A percentile compares a stretch with the other conserved stretches of the same genome.
Evolutionary conservation across 2,113 vertebrate species (phyloP).

Genomic region (Chitala chitala): DNA sequence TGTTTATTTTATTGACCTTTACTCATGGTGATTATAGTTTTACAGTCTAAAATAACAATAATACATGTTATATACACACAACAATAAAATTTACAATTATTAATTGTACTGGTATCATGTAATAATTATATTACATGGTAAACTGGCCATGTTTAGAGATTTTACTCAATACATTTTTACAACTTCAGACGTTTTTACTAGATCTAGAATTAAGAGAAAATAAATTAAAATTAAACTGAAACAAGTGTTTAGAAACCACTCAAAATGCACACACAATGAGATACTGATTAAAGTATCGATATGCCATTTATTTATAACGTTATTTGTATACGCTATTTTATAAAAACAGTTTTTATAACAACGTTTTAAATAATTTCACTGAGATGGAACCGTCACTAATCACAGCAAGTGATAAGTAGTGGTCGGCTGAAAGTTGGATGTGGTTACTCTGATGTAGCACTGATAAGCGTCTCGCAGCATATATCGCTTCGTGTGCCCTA

Average conservation of each 20-base stretch:
- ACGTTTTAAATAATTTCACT: background rate
- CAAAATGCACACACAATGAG: background rate
- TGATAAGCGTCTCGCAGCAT: background rate
- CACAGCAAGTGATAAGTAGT: background rate
- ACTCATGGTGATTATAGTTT: constrained; percentile 2
- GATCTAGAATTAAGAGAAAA: no score
- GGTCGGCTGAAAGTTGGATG: background rate
- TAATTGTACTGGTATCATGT: no score
- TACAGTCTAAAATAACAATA: no score
- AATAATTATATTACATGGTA: no score
- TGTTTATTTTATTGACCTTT: background rate
- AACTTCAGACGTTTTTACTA: background rate
- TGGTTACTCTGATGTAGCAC: background rate
- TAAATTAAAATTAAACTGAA: background rate
- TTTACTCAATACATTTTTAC: background rate
- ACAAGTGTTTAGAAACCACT: background rate
- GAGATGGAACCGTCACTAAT: background rate
- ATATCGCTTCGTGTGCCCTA: background rate
- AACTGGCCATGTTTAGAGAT: no score
- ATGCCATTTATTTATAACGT: no score
- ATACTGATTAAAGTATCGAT: no score
- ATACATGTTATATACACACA: no score
- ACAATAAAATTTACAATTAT: no score
- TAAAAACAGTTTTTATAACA: background rate
- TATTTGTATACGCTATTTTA: background rate